A percentile compares a stretch with the other conserved stretches of the same genome.
Evolutionary conservation across 2,113 vertebrate species (phyloP).

Genomic region (Pseudopodoces humilis): DNA sequence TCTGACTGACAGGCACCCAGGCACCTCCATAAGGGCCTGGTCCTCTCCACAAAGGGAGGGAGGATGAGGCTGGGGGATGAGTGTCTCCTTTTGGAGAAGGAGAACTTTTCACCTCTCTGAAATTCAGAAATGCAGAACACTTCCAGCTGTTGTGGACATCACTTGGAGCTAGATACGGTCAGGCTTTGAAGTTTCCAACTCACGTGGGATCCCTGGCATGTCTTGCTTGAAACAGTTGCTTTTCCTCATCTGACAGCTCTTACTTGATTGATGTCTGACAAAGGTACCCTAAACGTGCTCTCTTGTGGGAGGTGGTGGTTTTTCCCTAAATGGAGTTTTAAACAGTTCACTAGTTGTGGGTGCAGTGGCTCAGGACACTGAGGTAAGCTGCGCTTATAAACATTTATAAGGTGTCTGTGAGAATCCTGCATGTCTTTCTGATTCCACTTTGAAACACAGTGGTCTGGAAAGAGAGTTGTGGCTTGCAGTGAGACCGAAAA

Average conservation of each 20-base stretch:
- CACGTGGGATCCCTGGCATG: not conserved
- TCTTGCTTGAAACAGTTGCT: not conserved
- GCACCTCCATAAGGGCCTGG: fast-evolving
- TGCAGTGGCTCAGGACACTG: not conserved
- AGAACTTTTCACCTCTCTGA: not conserved
- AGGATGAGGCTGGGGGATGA: not conserved
- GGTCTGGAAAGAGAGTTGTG: not conserved
- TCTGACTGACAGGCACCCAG: not conserved
- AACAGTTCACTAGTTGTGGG: not conserved
- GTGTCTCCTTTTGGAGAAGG: not conserved
- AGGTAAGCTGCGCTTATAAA: not conserved
- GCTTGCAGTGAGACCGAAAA: not conserved
- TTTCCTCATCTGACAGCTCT: not conserved
- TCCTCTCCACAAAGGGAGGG: not conserved
- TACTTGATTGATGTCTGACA: fast-evolving
- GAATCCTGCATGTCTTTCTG: not conserved
- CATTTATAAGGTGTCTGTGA: not conserved
- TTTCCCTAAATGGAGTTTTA: not conserved
- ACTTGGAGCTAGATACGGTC: not conserved
- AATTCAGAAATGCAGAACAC: not conserved
- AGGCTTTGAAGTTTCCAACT: not conserved
- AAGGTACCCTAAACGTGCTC: fast-evolving
- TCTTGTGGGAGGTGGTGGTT: not conserved
- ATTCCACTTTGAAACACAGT: not conserved
- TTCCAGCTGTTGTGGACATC: not conserved